A percentile compares a stretch with the other conserved stretches of the same genome.
phyloP scores from a whole-genome alignment of 2,888 invertebrate genomes.

The Thereva unica region DNA sequence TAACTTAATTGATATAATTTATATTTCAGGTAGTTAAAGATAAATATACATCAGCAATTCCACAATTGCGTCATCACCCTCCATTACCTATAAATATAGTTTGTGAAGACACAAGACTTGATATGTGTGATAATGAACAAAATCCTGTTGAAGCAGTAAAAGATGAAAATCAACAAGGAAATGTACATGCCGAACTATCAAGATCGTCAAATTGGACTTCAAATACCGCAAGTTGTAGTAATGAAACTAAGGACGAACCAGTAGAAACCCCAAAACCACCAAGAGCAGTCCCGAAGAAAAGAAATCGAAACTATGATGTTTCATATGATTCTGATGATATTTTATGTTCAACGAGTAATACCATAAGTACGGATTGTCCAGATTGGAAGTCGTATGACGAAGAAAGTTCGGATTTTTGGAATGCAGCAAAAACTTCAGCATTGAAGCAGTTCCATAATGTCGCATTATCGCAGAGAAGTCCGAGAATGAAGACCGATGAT shows the following conservation, averaged over 20 bases:
- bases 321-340: slow-evolving; percentile 11
- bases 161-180: background rate
- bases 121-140: slow-evolving; percentile 7
- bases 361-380: background rate
- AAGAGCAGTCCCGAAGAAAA: slow-evolving; percentile 45
- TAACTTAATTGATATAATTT: slow-evolving; percentile 8
- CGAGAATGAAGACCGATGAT: background rate
- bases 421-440: slow-evolving; percentile 18
- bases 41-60: slow-evolving; percentile 50
- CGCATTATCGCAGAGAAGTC: background rate
- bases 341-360: background rate
- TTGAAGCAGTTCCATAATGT: slow-evolving; percentile 1
- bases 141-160: background rate
- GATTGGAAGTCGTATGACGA: slow-evolving; percentile 52
- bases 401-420: slow-evolving; percentile 51
- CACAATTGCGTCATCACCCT: slow-evolving; percentile 50
- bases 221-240: background rate
- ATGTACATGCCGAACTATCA: too few species aligned
- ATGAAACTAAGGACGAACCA: background rate
- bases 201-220: too few species aligned
- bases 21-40: slow-evolving; percentile 44
- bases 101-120: slow-evolving; percentile 16
- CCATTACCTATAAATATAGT: slow-evolving; percentile 15
- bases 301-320: slow-evolving; percentile 38
- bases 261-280: slow-evolving; percentile 15